phyloP scores from a whole-genome alignment of 2,888 invertebrate genomes.

The Athalia cordata region DNA sequence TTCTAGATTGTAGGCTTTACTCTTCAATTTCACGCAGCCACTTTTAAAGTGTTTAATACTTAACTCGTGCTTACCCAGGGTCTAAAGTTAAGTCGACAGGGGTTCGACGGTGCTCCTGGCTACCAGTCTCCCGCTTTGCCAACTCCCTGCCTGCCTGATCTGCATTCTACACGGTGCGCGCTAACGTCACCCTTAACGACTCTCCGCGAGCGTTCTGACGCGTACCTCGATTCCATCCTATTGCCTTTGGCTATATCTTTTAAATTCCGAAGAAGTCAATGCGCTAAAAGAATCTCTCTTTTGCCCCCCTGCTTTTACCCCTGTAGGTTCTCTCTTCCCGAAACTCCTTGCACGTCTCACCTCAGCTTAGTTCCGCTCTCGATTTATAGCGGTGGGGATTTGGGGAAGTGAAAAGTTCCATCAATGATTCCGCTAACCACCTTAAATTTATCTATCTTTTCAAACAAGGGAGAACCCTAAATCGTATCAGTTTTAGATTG shows the following conservation, averaged over 20 bases:
- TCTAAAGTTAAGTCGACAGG: slow-evolving; percentile 40
- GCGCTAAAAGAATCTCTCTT: slow-evolving; percentile 43
- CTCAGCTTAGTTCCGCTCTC: slow-evolving; percentile 31
- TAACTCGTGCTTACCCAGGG: slow-evolving; percentile 58
- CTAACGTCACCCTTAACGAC: slow-evolving; percentile 67
- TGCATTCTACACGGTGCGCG: slow-evolving; percentile 64
- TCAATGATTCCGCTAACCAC: slow-evolving; percentile 33
- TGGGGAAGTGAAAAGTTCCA: slow-evolving; percentile 34
- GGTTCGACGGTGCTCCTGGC: slow-evolving; percentile 28
- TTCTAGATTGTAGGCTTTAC: slow-evolving; percentile 40
- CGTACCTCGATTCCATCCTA: slow-evolving; percentile 16
- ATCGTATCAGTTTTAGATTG: not conserved
- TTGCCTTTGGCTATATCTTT: slow-evolving; percentile 40
- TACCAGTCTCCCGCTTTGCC: not conserved
- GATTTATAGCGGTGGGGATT: slow-evolving; percentile 31
- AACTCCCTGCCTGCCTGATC: slow-evolving; percentile 57
- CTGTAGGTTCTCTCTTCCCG: not conserved
- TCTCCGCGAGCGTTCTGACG: slow-evolving; percentile 40
- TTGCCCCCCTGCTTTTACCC: not conserved
- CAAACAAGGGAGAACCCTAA: not conserved
- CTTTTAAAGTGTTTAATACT: slow-evolving; percentile 67
- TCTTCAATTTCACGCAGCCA: slow-evolving; percentile 60
- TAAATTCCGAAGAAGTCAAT: slow-evolving; percentile 42
- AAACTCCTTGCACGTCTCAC: slow-evolving; percentile 30
- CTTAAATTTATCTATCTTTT: slow-evolving; percentile 31